Percentiles rank a stretch among this genome's conserved stretches.
These are phyloP conservation scores for Sebastes iracundus DNA, from an alignment of 2,797 vertebrate species.

Conservation along the genomic window DNA sequence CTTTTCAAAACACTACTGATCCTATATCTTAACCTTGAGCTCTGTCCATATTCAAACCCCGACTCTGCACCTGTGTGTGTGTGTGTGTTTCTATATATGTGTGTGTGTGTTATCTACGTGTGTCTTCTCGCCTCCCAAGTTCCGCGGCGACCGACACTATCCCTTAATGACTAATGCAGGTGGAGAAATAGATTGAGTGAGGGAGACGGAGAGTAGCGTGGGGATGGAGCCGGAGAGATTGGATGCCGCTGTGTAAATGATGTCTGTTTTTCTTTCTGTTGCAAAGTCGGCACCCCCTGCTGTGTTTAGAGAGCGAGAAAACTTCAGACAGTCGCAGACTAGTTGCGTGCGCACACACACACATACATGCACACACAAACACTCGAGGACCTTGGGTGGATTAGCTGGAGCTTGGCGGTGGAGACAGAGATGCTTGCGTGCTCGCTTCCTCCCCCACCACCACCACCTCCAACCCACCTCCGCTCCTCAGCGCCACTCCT, in stretches of 20 bases:
- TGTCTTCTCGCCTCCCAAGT: conserved; percentile 28
- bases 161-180: conserved; percentile 86
- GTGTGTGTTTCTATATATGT: conserved; percentile 1
- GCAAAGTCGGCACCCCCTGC: conserved; percentile 63
- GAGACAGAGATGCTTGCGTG: conserved; percentile 75
- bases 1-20: conserved; percentile 72
- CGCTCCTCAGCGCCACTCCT: conserved; percentile 73
- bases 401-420: conserved; percentile 77
- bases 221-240: conserved; percentile 78
- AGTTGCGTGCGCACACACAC: conserved; percentile 45
- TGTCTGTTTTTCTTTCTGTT: conserved; percentile 73
- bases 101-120: conserved; percentile 14
- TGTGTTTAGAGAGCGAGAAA: conserved; percentile 66
- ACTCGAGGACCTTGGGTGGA: conserved; percentile 79
- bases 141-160: conserved; percentile 51
- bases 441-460: conserved; percentile 47
- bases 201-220: conserved; percentile 68
- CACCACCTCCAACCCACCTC: conserved; percentile 56
- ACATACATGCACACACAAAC: conserved; percentile 60
- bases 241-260: conserved; percentile 71
- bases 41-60: conserved; percentile 67
- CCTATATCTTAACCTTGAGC: conserved; percentile 71
- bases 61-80: conserved; percentile 38
- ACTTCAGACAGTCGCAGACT: conserved; percentile 76
- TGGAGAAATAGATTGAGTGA: conserved; percentile 76